Evolutionary conservation across 2,113 vertebrate species (phyloP).

Genomic region (Dasypus novemcinctus): DNA sequence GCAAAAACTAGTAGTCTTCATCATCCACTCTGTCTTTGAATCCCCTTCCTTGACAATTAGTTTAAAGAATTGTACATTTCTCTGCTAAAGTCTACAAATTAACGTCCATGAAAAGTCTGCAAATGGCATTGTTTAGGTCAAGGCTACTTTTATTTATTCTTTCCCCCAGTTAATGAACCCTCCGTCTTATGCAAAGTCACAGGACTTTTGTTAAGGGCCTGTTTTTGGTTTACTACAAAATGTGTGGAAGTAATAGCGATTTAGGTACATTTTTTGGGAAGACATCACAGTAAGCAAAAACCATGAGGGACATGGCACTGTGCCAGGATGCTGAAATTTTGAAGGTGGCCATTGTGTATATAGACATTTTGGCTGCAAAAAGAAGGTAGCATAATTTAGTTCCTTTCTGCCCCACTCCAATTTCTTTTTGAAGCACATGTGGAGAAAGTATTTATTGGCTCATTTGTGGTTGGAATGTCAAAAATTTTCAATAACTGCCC

Average conservation of each 20-base stretch:
- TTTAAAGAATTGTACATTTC: conserved; percentile 69
- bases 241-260: conserved; percentile 86
- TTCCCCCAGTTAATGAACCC: conserved; percentile 78
- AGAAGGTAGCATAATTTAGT: conserved; percentile 89
- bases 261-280: conserved; percentile 84
- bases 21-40: not conserved
- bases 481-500: conserved; percentile 93
- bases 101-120: conserved; percentile 77
- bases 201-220: conserved; percentile 81
- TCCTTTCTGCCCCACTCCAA: conserved; percentile 85
- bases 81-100: conserved; percentile 80
- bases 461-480: conserved; percentile 95
- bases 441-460: conserved; percentile 95
- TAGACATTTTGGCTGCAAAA: conserved; percentile 87
- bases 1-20: conserved; percentile 38
- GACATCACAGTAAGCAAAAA: conserved; percentile 83
- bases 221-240: conserved; percentile 87
- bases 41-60: conserved; percentile 45
- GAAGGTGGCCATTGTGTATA: conserved; percentile 89
- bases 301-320: conserved; percentile 80
- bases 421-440: conserved; percentile 91
- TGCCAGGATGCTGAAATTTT: conserved; percentile 85
- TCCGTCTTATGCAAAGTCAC: conserved; percentile 80
- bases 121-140: conserved; percentile 71
- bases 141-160: conserved; percentile 76